Evolutionary conservation across 2,888 invertebrate genomes (phyloP).

Genomic region (Cephalotes varians): DNA sequence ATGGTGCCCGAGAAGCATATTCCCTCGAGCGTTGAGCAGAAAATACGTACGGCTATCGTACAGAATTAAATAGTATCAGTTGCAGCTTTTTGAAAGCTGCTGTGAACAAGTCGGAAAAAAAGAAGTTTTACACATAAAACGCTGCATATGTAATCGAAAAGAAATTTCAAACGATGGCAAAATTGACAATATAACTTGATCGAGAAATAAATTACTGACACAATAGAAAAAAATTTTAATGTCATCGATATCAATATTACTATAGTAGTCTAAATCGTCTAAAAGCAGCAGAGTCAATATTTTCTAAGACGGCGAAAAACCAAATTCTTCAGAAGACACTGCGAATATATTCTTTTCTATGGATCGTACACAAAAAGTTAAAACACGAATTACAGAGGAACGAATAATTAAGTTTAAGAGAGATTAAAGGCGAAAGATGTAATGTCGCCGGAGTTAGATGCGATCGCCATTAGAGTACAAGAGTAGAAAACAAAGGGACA

Average conservation of each 20-base stretch:
- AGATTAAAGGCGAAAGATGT: neutral
- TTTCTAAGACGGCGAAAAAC: neutral
- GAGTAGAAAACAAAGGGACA: neutral
- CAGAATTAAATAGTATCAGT: slow-evolving; percentile 35
- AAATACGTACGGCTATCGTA: slow-evolving; percentile 28
- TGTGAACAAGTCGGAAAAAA: neutral
- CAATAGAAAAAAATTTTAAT: neutral
- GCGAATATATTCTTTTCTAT: neutral
- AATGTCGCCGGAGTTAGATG: slow-evolving; percentile 1
- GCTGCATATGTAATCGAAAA: neutral
- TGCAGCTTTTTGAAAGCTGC: neutral
- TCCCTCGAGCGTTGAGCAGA: slow-evolving; percentile 31
- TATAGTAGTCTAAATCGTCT: too few relatives aligned
- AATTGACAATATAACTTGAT: neutral
- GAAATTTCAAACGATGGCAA: neutral
- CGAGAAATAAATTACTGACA: neutral
- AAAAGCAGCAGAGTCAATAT: neutral
- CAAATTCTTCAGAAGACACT: neutral
- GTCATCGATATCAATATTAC: neutral
- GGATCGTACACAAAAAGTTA: neutral
- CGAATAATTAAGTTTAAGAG: slow-evolving; percentile 17
- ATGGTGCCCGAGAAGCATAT: slow-evolving; percentile 21
- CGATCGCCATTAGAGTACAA: neutral
- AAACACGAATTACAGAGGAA: neutral
- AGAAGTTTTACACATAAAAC: neutral